Percentiles rank a stretch among this genome's conserved stretches.
Conservation (phyloP, 2,888 invertebrate genomes). For the Torymus tubicola region DNA sequence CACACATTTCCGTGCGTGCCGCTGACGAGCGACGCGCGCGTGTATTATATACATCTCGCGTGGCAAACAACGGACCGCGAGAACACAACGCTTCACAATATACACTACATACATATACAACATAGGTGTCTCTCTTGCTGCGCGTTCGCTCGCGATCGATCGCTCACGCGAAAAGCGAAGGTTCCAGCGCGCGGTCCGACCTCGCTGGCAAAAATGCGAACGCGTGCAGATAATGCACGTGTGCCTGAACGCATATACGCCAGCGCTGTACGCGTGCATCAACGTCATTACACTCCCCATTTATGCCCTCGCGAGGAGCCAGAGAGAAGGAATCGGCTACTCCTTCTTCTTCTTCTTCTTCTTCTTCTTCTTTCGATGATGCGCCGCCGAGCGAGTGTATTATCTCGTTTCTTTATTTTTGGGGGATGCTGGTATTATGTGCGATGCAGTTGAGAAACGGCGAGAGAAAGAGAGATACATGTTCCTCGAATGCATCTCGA, state of each 20-base stretch:
- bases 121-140: too few species aligned
- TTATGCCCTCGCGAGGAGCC: constrained; percentile 65
- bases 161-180: constrained; percentile 16
- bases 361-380: constrained; percentile 1
- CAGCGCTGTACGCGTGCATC: constrained; percentile 61
- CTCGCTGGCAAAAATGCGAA: constrained; percentile 51
- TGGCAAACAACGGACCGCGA: too few species aligned
- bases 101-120: too few species aligned
- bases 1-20: constrained; percentile 28
- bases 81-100: too few species aligned
- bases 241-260: too few species aligned
- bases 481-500: neutral
- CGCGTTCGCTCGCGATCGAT: neutral
- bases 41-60: neutral
- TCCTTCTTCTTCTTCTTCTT: constrained; percentile 54
- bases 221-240: constrained; percentile 74
- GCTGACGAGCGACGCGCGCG: neutral
- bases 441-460: too few species aligned
- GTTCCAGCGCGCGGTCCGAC: too few species aligned
- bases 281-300: constrained; percentile 70
- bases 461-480: neutral
- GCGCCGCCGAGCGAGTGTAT: neutral
- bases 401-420: neutral
- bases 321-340: constrained; percentile 41
- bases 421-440: too few species aligned